Base-by-base conservation (phyloP, 2,888 invertebrate genomes). In the Arctia plantaginis region DNA sequence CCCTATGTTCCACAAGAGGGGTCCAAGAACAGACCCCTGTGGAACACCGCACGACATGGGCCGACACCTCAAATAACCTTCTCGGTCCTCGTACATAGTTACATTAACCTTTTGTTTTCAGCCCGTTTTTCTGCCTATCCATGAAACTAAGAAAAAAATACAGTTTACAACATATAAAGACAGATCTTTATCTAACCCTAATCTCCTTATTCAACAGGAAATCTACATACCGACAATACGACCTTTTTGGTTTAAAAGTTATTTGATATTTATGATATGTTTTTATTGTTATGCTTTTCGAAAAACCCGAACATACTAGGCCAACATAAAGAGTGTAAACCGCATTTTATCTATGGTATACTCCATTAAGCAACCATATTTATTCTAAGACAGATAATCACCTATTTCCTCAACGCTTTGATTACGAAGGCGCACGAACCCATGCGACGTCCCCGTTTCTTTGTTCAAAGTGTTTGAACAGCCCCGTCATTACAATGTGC, bases 401-500 rank as follows among this genome's bases (percentile, higher is more conserved):
- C 41, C 33, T 64, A 44, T 41, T 64, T 64, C 64, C 70, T 41
- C 41, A 69, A 69, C 55, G 51, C 35, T 44, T 71, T 64, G 62
- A 64, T 71, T 44, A 64, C 62, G 64, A 64, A 39, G 59, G 33
- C 33, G 23, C n/a, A 69, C 33, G 35, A 51, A 69, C 55, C 66
- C 30, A 51, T n/a, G 35, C n/a, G 69, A 69, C 69, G 69, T 69
- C 35, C 71, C 41, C 64, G 66, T 62, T 33, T 72, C 69, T 72
- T 72, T 72, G 69, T 72, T 35, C 3, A 35, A 66, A 44, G 65
- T 33, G 66, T 72, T 62, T 35, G 47, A 62, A 64, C 51, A 66
- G 47, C n/a, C 44, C 67, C 55, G 71, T 71, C 73, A 73, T 74
- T 71, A 74, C 71, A 71, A 70, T 74, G 67, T 71, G n/a, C 47